Evolutionary conservation across 2,113 vertebrate species (phyloP), one percentile per base, ranked within the genome.

Genomic region (Pelvicachromis taeniatus): DNA sequence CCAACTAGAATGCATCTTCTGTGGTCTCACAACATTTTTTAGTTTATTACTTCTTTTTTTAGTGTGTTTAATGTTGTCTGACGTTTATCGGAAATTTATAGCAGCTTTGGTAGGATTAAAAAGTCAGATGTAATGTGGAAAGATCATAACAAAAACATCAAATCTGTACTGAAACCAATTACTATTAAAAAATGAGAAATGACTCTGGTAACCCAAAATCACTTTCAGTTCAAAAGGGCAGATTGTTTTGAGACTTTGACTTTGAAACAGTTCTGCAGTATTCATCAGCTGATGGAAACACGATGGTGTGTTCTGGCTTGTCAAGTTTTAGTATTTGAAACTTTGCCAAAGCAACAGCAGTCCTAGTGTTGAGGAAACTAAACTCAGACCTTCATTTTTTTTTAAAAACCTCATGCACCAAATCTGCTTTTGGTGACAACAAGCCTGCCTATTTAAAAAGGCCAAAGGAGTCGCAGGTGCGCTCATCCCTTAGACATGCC

Each of bases 401-500:
- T 5, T 10, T 38, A n/a, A 75, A 59, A 63, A 14, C 13, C 48
- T 11, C n/a, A 23, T 58, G 50, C 14, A 85, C 5, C 29, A 48
- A 78, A 70, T 58, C 29, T 73, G 16, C 8, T 80, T 78, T 11
- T 26, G 33, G 29, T 35, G 26, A 77, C 42, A 59, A 42, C 42
- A 77, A 38, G 6, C 19, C 35, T 52, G 8, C 59, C 29, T 1
- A 4, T 53, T 23, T 79, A n/a, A 42, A 83, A 82, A 78, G 73
- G 84, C 55, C 42, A 35, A 73, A 52, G 48, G 17, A 80, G 58
- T 53, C 23, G 56, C 87, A 85, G 80, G 85, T 91, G 88, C 80
- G 82, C 38, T 84, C 80, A 78, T 89, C 82, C 78, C 80, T 89
- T 73, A 88, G 77, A 88, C 33, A 54, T 33, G 11, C 31, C 58